Base-by-base conservation (phyloP, 2,797 vertebrate species). In the Columba guinea region DNA sequence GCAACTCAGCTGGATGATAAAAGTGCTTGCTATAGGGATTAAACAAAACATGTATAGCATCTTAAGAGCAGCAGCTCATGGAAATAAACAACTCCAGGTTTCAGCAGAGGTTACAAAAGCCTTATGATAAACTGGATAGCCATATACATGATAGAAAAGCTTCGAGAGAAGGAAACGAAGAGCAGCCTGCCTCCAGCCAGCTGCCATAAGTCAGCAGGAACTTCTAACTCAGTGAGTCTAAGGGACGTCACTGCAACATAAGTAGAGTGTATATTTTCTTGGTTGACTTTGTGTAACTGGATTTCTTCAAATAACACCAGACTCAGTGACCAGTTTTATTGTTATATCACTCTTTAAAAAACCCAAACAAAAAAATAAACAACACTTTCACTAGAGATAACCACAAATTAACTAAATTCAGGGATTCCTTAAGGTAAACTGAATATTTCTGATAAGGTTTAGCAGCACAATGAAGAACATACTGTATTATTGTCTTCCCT, bases 1-100 rank as follows among this genome's bases (percentile, higher is more conserved):
- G 68, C 82, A 84, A 78, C 84, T 80, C 65, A 94, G 76, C 58
- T 88, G 84, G 78, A 75, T 64, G 79, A 87, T 60, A 77, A 90
- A 92, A 87, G 53, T 91, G 89, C 82, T 94, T 87, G 89, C 39
- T 32, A 85, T 52, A 83, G 75, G 70, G 84, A 90, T 73, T 91
- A 95, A 95, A 93, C 82, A 89, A 82, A 91, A 68, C 91, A 13
- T 37, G 68, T 51, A 64, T 35, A 46, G 80, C 65, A 71, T 88
- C 32, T 71, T 69, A 88, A 94, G 58, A 84, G 46, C 27, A 90
- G 59, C 51, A 88, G 48, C 41, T 69, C 65, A 71, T 32, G 55
- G 84, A 75, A 95, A 84, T 62, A 67, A 89, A 73, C 68, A 89
- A 48, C 49, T 88, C 41, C 22, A 84, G 46, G 63, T 70, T 86